phyloP scores from a whole-genome alignment of 2,113 vertebrate genomes.

The Lutjanus erythropterus region DNA sequence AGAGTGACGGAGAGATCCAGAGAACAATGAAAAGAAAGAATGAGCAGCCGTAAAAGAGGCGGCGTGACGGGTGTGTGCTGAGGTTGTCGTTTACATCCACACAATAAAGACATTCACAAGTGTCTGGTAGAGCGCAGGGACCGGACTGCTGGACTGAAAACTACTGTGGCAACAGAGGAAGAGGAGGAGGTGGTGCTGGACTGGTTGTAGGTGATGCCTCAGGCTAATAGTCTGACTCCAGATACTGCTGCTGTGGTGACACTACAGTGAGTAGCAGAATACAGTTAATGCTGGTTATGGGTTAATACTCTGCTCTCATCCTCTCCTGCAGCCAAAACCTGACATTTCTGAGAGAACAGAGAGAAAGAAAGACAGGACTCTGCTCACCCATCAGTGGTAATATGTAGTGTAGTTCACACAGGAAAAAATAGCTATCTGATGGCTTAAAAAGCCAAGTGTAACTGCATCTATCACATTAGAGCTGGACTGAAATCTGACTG shows the following conservation, averaged over 20 bases:
- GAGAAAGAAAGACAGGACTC: neutral
- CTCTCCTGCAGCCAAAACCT: conserved; percentile 9
- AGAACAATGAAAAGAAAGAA: conserved; percentile 33
- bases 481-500: neutral
- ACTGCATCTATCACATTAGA: neutral
- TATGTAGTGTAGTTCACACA: neutral
- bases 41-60: conserved; percentile 25
- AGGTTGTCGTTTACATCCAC: conserved; percentile 59
- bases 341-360: conserved; percentile 8
- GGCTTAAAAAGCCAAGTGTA: neutral
- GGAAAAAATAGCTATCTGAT: neutral
- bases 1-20: conserved; percentile 29
- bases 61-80: conserved; percentile 23
- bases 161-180: conserved; percentile 8
- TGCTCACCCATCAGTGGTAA: neutral
- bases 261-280: conserved; percentile 32
- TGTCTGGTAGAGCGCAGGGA: conserved; percentile 54
- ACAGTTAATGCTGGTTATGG: conserved; percentile 55
- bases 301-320: conserved; percentile 29
- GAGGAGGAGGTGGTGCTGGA: conserved; percentile 8
- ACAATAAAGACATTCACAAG: conserved; percentile 74
- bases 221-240: conserved; percentile 13
- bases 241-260: conserved; percentile 31
- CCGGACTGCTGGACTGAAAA: conserved; percentile 30
- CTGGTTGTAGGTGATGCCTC: conserved; percentile 5